These are phyloP conservation scores for Beroe forskalii DNA, from an alignment of 37 sponge, comb jelly and placozoan species.

Conservation along the genomic window DNA sequence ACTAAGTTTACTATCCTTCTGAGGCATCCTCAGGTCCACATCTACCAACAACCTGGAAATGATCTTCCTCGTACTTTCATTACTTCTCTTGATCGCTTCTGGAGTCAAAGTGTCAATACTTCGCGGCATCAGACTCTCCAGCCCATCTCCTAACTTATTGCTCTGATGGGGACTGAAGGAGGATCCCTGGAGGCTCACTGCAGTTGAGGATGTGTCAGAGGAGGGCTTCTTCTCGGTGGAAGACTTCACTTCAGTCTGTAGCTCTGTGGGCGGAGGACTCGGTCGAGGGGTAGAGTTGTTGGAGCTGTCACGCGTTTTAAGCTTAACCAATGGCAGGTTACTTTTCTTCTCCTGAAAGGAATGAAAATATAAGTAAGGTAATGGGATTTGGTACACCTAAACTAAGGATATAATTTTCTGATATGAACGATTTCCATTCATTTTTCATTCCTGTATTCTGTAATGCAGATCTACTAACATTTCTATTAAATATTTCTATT, in stretches of 20 bases:
- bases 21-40: background rate
- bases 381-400: too few relatives aligned
- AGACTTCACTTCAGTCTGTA: background rate
- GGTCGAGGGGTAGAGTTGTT: background rate
- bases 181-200: background rate
- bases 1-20: background rate
- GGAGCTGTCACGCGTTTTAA: background rate
- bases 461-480: too few relatives aligned
- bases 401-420: too few relatives aligned
- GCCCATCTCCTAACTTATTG: background rate
- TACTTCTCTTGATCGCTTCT: background rate
- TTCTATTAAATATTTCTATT: too few relatives aligned
- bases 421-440: too few relatives aligned
- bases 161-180: too few relatives aligned
- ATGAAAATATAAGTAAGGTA: too few relatives aligned
- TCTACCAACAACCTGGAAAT: background rate
- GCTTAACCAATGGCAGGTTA: background rate
- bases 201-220: background rate
- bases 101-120: constrained; percentile 1
- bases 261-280: background rate
- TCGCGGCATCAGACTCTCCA: constrained; percentile 57
- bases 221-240: background rate
- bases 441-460: too few relatives aligned
- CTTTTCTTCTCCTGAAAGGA: background rate
- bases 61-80: constrained; percentile 44